Percentiles rank a stretch among this genome's conserved stretches.
Conservation (phyloP, 2,888 invertebrate genomes). For the Orthosia incerta region DNA sequence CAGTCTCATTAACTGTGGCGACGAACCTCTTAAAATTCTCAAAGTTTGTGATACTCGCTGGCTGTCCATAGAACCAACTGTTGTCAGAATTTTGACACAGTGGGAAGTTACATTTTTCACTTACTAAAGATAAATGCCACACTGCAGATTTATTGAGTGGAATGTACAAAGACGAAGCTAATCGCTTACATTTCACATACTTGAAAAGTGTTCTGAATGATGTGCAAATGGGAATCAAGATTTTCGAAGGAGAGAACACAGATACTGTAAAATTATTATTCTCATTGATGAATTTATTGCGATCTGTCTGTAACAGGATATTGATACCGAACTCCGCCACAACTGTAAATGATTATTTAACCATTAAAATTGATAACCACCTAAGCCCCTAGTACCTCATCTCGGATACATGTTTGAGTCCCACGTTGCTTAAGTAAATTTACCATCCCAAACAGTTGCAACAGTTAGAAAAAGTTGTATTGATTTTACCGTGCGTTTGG, state of each 20-base stretch:
- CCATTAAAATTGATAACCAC: conserved; percentile 34
- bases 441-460: conserved; percentile 1
- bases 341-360: conserved; percentile 31
- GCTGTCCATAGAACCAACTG: conserved; percentile 70
- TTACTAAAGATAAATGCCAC: conserved; percentile 34
- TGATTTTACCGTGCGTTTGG: conserved; percentile 8
- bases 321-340: conserved; percentile 38
- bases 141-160: conserved; percentile 9
- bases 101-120: conserved; percentile 60
- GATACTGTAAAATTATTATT: conserved; percentile 37
- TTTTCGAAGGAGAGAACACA: conserved; percentile 6
- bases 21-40: conserved; percentile 69
- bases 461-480: conserved; percentile 6
- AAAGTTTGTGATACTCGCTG: conserved; percentile 61
- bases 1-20: conserved; percentile 66
- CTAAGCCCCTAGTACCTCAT: conserved; percentile 44
- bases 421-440: conserved; percentile 6
- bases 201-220: conserved; percentile 16
- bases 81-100: conserved; percentile 58
- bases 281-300: conserved; percentile 54
- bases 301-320: conserved; percentile 59
- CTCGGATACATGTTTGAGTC: conserved; percentile 38
- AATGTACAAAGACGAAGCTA: conserved; percentile 19
- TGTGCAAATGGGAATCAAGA: conserved; percentile 13
- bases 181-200: conserved; percentile 11